Percentiles rank a stretch among this genome's conserved stretches.
phyloP scores from a whole-genome alignment of 2,113 vertebrate species.

The Cololabis saira region DNA sequence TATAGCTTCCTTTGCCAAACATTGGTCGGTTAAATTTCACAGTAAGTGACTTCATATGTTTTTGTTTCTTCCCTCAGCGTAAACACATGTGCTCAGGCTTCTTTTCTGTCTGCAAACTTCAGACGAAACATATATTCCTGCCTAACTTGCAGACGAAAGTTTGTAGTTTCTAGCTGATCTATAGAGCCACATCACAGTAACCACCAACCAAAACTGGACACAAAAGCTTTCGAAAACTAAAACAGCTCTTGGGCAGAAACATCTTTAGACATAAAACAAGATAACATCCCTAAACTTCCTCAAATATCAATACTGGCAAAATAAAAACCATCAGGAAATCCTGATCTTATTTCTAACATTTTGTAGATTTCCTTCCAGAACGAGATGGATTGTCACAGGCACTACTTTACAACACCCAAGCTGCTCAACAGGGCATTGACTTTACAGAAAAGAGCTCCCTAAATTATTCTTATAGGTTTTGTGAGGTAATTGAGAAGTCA shows the following conservation, averaged over 20 bases:
- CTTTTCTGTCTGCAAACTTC: slow-evolving; percentile 39
- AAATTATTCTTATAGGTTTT: slow-evolving; percentile 48
- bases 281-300: background rate
- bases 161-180: slow-evolving; percentile 28
- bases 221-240: slow-evolving; percentile 20
- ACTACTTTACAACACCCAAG: slow-evolving; percentile 37
- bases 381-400: slow-evolving; percentile 23
- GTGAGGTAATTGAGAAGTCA: slow-evolving; percentile 43
- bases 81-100: slow-evolving; percentile 37
- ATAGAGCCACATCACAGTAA: slow-evolving; percentile 23
- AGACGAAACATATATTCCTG: slow-evolving; percentile 12
- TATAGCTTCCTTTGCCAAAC: slow-evolving; percentile 16
- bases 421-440: slow-evolving; percentile 19
- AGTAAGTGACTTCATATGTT: slow-evolving; percentile 33
- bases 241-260: slow-evolving; percentile 10
- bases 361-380: slow-evolving; percentile 11
- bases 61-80: slow-evolving; percentile 27
- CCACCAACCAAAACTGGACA: slow-evolving; percentile 27
- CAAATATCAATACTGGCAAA: background rate
- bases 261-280: background rate
- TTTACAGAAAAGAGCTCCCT: slow-evolving; percentile 22
- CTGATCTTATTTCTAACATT: slow-evolving; percentile 7
- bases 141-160: slow-evolving; percentile 23
- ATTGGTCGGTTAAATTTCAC: slow-evolving; percentile 3
- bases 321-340: background rate